Base-by-base conservation (phyloP, 2,888 invertebrate species). In the Scelioninae gen. 1 region DNA sequence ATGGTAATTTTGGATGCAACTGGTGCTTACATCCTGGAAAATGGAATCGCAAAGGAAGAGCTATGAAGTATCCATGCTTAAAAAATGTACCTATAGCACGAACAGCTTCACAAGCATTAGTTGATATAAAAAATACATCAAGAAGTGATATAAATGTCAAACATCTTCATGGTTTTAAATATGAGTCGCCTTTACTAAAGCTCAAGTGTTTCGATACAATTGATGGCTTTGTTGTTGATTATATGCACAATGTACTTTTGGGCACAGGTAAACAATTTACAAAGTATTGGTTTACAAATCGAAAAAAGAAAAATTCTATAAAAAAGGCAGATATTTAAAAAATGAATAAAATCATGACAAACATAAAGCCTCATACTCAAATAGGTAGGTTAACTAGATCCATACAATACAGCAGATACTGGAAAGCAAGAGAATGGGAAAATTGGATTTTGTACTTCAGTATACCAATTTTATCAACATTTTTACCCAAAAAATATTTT, bases 1-100 rank as follows among this genome's bases (percentile, higher is more conserved):
- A 84, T 56, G 85, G 82, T 0, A 38, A 74, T 9, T 85, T 49
- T 68, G 77, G 56, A 7, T 63, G 63, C 10, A 63, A 63, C 15
- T 63, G 31, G 31, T 86, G 85, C 29, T 45, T 84, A 0, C 71
- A 82, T 75, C 58, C 51, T 13, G 83, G 85, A 9, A 6, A 34
- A 40, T 60, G 43, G 16, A 1, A 15, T 34, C 0, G 0, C 5
- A 31, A 4, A 4, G 31, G 31, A 31, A n/a, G n/a, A 31, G 31
- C 31, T 8, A 9, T 5, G n/a, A 55, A n/a, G 10, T 55, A 55
- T 32, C 32, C 31, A 2, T 1, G 4, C 5, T 1, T 8, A 1
- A n/a, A 7, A 0, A 10, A 5, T 6, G 1, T 8, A 7, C 32
- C 53, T 8, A 8, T 10, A 32, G 1, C 3, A 7, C 53, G 53